phyloP scores from a whole-genome alignment of 2,797 vertebrate genomes.

The Brachymystax lenok region DNA sequence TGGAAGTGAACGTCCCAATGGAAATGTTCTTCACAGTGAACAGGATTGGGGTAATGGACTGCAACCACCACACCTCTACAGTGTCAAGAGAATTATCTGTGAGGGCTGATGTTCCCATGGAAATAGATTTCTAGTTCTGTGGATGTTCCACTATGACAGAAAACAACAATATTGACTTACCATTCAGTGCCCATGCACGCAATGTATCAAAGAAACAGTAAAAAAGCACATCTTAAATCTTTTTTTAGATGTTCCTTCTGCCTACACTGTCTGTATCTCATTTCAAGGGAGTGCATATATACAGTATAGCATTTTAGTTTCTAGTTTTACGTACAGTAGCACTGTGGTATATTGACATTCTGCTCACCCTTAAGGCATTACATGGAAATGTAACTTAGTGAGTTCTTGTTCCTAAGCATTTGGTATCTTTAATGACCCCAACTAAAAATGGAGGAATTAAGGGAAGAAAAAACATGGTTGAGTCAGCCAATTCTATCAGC shows the following conservation, averaged over 20 bases:
- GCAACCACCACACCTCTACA: background rate
- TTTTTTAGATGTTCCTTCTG: too few relatives aligned
- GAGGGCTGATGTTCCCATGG: too few relatives aligned
- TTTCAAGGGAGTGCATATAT: background rate
- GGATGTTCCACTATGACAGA: too few relatives aligned
- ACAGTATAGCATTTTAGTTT: background rate
- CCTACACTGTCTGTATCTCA: background rate
- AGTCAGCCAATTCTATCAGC: background rate
- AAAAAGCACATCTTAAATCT: too few relatives aligned
- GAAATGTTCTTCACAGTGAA: background rate
- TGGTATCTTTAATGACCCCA: background rate
- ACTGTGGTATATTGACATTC: slow-evolving; percentile 1
- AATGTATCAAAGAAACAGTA: too few relatives aligned
- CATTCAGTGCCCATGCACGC: too few relatives aligned
- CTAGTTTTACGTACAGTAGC: background rate
- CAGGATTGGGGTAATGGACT: background rate
- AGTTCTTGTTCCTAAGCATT: background rate
- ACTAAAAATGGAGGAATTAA: background rate
- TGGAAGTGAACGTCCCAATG: background rate
- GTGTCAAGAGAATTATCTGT: too few relatives aligned
- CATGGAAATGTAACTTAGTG: background rate
- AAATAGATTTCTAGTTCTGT: too few relatives aligned
- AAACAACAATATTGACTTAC: too few relatives aligned
- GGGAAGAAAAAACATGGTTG: background rate
- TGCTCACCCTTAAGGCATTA: background rate